Evolutionary conservation across 2,113 vertebrate species (phyloP), one percentile per base, ranked within the genome.

Genomic region (Chamaetylas fuelleborni): DNA sequence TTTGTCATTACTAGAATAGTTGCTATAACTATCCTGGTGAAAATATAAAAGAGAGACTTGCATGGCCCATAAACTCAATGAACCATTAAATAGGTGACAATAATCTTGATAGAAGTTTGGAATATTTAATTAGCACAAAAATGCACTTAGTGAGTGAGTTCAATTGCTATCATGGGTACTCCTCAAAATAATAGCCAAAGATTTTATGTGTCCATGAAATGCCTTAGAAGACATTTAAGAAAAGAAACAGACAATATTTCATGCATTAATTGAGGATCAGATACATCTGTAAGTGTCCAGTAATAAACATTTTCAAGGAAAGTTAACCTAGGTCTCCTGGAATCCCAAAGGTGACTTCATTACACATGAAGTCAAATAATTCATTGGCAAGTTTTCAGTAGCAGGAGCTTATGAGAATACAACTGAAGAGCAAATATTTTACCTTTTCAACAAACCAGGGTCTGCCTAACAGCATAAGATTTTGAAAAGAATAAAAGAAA

Each of bases 81-180:
- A 98, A 97, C 97, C 98, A 96, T 98, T 98, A 98, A 98, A 98
- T 98, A 98, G 97, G 97, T 98, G 98, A 97, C 98, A 97, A 98
- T 98, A 98, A 98, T 98, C 97, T 98, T 97, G 96, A 98, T 98
- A 98, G 97, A 98, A 98, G 96, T 98, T 98, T 97, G 92, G 97
- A 98, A 98, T 98, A 97, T 98, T 98, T 98, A 98, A 98, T 98
- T 98, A 98, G 97, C 94, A 97, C 97, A 97, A 98, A 98, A 98
- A 97, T 97, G 97, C 97, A 97, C 97, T 97, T 96, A 97, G 92
- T 77, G 95, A 95, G 90, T 48, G 90, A 57, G 36, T 97, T 98
- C 97, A 97, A 97, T 97, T 97, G 97, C 97, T 97, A 97, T 93
- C 95, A 89, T 36, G 91, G 97, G 97, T 97, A 96, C 97, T 97